Base-by-base conservation (phyloP, 2,888 invertebrate genomes). In the Melanotus villosus region DNA sequence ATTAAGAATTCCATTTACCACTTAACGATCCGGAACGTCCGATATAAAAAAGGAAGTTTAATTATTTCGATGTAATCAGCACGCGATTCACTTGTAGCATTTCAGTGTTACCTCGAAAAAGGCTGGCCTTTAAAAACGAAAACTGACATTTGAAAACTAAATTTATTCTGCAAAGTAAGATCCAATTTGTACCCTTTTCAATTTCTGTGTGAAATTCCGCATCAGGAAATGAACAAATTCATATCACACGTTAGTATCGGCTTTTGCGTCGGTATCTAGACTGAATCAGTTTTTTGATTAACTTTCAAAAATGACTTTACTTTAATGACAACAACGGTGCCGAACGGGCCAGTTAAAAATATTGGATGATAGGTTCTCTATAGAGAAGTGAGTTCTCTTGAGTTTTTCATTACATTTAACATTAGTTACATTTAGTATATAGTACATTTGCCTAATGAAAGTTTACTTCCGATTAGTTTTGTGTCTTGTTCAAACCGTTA, bases 371-470 rank as follows among this genome's bases (percentile, higher is more conserved):
- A n/a, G n/a, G n/a, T n/a, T n/a, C n/a, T n/a, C n/a, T n/a, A n/a
- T n/a, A n/a, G n/a, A n/a, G n/a, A n/a, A n/a, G n/a, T n/a, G n/a
- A n/a, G n/a, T n/a, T n/a, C n/a, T 52, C 18, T 18, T 32, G 32
- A 18, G 21, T 52, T 32, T 52, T 52, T 52, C 52, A 16, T 52
- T 30, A 32, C 18, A 30, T 52, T 32, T 18, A 18, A 52, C 30
- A 52, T 30, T 19, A 32, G n/a, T n/a, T n/a, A n/a, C n/a, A n/a
- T n/a, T n/a, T n/a, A n/a, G n/a, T n/a, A n/a, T n/a, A n/a, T n/a
- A n/a, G 32, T 32, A 52, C 52, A 52, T 52, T 52, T 52, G 32
- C 32, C 52, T 52, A 52, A 52, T 52, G 52, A 52, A 52, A 34
- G 19, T 52, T 52, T 52, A 52, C 32, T 32, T 26, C 18, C 52